These are phyloP conservation scores for Enteromius argenteus DNA, from an alignment of 2,797 vertebrate species.

Conservation along the genomic window DNA sequence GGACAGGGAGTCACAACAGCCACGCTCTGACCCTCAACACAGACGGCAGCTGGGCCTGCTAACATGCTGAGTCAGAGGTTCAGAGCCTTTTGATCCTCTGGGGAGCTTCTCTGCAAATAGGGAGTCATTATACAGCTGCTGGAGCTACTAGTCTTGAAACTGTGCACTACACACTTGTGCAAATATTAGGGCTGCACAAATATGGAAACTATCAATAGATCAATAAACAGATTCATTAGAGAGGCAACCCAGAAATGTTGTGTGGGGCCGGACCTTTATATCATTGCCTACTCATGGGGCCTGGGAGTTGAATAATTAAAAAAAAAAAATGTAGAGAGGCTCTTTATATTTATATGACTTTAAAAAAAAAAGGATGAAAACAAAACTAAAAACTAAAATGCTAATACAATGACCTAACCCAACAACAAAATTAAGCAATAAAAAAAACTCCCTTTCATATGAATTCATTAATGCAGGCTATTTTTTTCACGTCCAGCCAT, in stretches of 20 bases:
- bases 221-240: background rate
- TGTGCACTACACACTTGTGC: background rate
- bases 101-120: constrained; percentile 1
- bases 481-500: background rate
- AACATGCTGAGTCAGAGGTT: constrained; percentile 40
- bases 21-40: constrained; percentile 46
- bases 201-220: background rate
- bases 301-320: background rate
- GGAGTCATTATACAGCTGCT: constrained; percentile 38
- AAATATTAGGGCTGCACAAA: constrained; percentile 37
- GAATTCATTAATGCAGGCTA: background rate
- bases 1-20: constrained; percentile 39
- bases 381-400: background rate
- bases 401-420: background rate
- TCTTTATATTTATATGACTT: background rate
- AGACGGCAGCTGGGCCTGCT: constrained; percentile 55
- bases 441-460: background rate
- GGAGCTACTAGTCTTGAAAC: constrained; percentile 37
- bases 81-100: constrained; percentile 20
- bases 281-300: background rate
- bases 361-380: background rate
- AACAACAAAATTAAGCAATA: background rate
- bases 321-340: background rate
- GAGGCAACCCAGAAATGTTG: background rate
- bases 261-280: background rate